These are phyloP conservation scores for Diprion similis DNA, from an alignment of 1,140 invertebrate genomes.

Conservation along the genomic window DNA sequence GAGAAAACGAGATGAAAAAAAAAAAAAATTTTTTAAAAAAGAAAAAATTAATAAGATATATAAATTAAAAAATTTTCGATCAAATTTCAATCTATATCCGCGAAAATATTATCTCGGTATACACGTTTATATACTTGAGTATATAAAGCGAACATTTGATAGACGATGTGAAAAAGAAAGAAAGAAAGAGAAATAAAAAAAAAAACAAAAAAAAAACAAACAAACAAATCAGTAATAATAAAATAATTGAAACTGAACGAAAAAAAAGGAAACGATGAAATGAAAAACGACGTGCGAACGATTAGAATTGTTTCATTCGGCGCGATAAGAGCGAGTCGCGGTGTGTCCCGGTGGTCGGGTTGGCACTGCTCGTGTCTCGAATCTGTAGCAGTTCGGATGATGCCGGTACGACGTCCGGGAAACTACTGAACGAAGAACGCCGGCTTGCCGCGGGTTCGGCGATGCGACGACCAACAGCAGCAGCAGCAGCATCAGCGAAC, in stretches of 20 bases:
- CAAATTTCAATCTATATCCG: no score
- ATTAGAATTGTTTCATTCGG: background rate
- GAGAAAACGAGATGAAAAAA: no score
- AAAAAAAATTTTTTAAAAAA: no score
- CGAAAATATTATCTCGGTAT: no score
- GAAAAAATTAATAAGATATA: no score
- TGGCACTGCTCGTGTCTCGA: conserved; percentile 3
- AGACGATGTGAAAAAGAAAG: background rate
- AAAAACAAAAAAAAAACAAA: background rate
- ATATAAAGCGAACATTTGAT: background rate
- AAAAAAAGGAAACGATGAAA: no score
- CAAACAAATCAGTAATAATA: no score
- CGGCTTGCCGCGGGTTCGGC: conserved; percentile 38
- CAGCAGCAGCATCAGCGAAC: conserved; percentile 10
- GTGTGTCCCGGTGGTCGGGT: background rate
- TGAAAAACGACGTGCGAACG: no score
- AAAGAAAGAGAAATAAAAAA: background rate
- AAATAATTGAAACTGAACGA: no score
- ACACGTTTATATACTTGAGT: no score
- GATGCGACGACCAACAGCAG: conserved; percentile 46
- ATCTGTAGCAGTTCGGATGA: conserved; percentile 48
- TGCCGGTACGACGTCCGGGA: conserved; percentile 60
- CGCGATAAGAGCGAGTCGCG: background rate
- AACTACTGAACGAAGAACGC: conserved; percentile 60
- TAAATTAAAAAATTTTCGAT: no score